Evolutionary conservation across 2,797 vertebrate genomes (phyloP), one percentile per base, ranked within the genome.

Genomic region (Malurus splendens): DNA sequence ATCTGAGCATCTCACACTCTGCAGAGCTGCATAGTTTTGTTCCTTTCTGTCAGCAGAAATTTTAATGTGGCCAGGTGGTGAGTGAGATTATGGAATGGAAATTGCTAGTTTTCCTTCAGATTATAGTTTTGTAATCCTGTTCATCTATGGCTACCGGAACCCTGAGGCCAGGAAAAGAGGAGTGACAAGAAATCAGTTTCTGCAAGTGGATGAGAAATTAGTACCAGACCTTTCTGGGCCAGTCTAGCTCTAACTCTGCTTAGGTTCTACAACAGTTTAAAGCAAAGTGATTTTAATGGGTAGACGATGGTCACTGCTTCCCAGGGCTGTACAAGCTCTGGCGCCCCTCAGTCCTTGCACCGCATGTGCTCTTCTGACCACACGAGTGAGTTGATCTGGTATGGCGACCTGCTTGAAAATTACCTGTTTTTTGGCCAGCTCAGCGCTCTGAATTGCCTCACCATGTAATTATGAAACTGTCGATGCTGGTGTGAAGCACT

Each of bases 321-420:
- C 64, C 13, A 4, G 1, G 4, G 47, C n/a, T 41, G 8, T 33
- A 5, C 23, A 2, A 2, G 0, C 7, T 47, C 33, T 36, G 59
- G n/a, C 14, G 5, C 5, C 8, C 19, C 7, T 4, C 17, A 2
- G 7, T 25, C 33, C 45, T 52, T 24, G 7, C 0, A 0, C 39
- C 39, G 14, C 75, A 25, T 25, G 30, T 42, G 14, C 23, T 59
- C 8, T n/a, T 27, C 38, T 17, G 41, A 6, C 56, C 18, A 3
- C n/a, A 27, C 3, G 5, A 42, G 15, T 14, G 23, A 38, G 27
- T 18, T 41, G 13, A 22, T 23, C 42, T 38, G 20, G 12, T 9
- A 7, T 3, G 4, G 51, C 42, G 15, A 54, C 33, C 20, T 36
- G 55, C 55, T 44, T 42, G 36, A 13, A 60, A 64, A 47, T 51